Evolutionary conservation across 2,888 invertebrate genomes (phyloP).

Genomic region (Blastobasis lacticolella): DNA sequence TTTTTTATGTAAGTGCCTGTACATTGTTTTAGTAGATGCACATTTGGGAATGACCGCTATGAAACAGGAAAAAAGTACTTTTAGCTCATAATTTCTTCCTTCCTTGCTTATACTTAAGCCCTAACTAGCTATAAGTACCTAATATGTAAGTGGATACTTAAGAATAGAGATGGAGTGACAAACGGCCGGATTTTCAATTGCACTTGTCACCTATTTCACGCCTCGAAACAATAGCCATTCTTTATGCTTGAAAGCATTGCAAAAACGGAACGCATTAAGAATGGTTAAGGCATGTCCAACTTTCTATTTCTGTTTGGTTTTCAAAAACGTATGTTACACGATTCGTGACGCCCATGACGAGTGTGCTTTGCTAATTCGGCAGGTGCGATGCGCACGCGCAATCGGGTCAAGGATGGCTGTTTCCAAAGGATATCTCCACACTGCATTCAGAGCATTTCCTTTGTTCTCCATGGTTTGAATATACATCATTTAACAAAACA

Average conservation of each 20-base stretch:
- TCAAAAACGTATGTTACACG: constrained; percentile 24
- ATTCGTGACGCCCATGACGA: constrained; percentile 27
- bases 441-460: no score
- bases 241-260: constrained; percentile 7
- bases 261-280: constrained; percentile 13
- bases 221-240: constrained; percentile 8
- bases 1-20: no score
- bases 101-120: no score
- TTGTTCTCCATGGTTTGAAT: no score
- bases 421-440: background rate
- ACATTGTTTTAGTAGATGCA: no score
- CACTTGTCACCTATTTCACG: constrained; percentile 6
- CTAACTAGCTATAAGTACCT: no score
- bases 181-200: constrained; percentile 4
- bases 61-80: no score
- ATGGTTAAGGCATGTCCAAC: constrained; percentile 9
- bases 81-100: no score
- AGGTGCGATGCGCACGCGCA: constrained; percentile 15
- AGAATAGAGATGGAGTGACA: no score
- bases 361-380: constrained; percentile 26
- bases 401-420: constrained; percentile 28
- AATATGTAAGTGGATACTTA: no score
- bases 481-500: no score
- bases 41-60: no score
- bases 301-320: constrained; percentile 19